Conservation (phyloP, 2,113 vertebrate genomes). For the Calidris pugnax region DNA sequence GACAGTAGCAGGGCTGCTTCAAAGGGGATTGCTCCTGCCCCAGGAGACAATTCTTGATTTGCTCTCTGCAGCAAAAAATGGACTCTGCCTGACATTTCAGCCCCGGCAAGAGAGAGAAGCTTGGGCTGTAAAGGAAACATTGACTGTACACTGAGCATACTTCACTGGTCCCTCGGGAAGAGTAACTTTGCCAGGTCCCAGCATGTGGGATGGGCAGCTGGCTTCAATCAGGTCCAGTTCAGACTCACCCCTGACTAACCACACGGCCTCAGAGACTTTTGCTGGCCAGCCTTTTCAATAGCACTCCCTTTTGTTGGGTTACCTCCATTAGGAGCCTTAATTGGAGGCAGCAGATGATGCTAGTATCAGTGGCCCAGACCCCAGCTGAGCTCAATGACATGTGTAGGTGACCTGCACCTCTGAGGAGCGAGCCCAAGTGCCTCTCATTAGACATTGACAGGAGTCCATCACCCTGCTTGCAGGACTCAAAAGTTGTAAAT, state of each 20-base stretch:
- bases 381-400: neutral
- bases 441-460: accelerated
- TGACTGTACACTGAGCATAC: neutral
- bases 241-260: neutral
- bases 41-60: neutral
- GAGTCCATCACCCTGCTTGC: neutral
- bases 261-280: neutral
- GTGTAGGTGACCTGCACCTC: neutral
- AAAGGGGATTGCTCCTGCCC: neutral
- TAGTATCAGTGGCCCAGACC: neutral
- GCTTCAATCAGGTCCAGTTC: neutral
- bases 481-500: neutral
- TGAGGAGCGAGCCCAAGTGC: neutral
- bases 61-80: neutral
- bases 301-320: neutral
- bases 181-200: neutral
- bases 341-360: neutral
- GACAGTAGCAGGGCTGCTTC: accelerated
- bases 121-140: neutral
- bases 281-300: neutral
- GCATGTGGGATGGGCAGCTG: neutral
- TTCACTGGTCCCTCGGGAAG: neutral
- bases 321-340: neutral
- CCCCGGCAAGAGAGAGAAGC: neutral
- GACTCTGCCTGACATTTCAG: neutral